These are phyloP conservation scores for Panzeria rudis DNA, from an alignment of 2,888 invertebrate genomes.

Conservation along the genomic window DNA sequence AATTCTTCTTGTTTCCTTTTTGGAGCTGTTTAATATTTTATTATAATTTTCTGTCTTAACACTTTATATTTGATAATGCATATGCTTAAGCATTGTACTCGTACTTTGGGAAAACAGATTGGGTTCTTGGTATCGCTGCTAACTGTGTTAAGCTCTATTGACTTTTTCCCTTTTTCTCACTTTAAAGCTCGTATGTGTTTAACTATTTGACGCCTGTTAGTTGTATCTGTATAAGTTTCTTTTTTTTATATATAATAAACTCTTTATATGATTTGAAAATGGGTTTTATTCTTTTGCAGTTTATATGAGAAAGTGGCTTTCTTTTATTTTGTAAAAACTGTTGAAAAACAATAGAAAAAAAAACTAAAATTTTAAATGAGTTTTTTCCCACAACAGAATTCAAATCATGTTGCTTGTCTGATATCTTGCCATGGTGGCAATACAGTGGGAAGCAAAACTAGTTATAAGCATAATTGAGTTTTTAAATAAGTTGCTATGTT, in stretches of 20 bases:
- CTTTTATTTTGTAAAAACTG: not conserved
- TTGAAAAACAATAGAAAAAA: not conserved
- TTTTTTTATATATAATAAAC: slow-evolving; percentile 17
- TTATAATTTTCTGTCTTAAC: not conserved
- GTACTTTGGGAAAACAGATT: not conserved
- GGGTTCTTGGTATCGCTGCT: slow-evolving; percentile 23
- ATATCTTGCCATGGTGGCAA: slow-evolving; percentile 3
- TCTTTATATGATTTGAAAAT: slow-evolving; percentile 52
- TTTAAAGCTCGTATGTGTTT: slow-evolving; percentile 9
- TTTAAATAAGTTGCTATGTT: not conserved
- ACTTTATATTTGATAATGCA: too few relatives aligned
- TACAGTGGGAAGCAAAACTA: slow-evolving; percentile 6
- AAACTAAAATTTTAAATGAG: slow-evolving; percentile 29
- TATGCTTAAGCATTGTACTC: not conserved
- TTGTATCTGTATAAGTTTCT: not conserved
- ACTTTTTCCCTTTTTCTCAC: slow-evolving; percentile 3
- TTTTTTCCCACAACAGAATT: slow-evolving; percentile 45
- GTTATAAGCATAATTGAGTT: not conserved
- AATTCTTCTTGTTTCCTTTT: slow-evolving; percentile 14
- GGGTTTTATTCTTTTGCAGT: not conserved
- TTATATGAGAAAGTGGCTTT: not conserved
- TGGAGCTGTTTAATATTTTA: slow-evolving; percentile 11
- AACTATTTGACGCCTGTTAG: slow-evolving; percentile 32
- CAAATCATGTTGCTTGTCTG: slow-evolving; percentile 53
- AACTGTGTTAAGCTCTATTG: slow-evolving; percentile 56